Base-by-base conservation (phyloP, 2,113 vertebrate genomes). In the Aldabrachelys gigantea region DNA sequence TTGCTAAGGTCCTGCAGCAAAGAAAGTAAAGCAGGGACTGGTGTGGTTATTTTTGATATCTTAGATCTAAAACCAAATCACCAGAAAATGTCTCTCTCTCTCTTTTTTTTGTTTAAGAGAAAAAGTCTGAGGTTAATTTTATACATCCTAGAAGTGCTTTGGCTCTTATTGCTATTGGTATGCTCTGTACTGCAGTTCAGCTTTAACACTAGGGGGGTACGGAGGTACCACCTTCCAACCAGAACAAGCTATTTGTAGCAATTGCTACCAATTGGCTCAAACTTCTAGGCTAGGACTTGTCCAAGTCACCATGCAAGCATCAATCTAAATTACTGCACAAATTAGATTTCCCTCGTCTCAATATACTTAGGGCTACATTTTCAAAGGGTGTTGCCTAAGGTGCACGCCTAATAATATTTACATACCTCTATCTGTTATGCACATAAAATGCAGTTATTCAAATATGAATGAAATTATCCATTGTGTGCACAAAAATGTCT, bases 131-230 rank as follows among this genome's bases (percentile, higher is more conserved):
- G 62, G 27, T 27, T 87, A 31, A 54, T 84, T 75, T 89, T 90
- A 41, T 75, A 57, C 1, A 50, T 31, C 3, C 11, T 3, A 1
- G 21, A 79, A 22, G 14, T 80, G 5, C 1, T 56, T 13, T 78
- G 54, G 4, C 12, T 10, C 0, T 1, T 38, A 9, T n/a, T n/a
- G 31, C 24, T 49, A 31, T 49, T 5, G 29, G 0, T 10, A 0
- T 35, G 29, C 54, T 57, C 27, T 80, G 1, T 80, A 27, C 38
- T 47, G 38, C 41, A 76, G 41, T 76, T 76, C 75, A 44, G 38
- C 38, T 44, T 27, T 44, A 25, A 44, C 9, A 5, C 24, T 76
- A 76, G 75, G 7, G 24, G 10, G 75, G 41, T 25, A 76, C 10
- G 6, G 41, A 13, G 41, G 12, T 44, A 44, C 22, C 12, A 7